Base-by-base conservation (phyloP, 2,113 vertebrate species). In the Lepidothrix coronata region DNA sequence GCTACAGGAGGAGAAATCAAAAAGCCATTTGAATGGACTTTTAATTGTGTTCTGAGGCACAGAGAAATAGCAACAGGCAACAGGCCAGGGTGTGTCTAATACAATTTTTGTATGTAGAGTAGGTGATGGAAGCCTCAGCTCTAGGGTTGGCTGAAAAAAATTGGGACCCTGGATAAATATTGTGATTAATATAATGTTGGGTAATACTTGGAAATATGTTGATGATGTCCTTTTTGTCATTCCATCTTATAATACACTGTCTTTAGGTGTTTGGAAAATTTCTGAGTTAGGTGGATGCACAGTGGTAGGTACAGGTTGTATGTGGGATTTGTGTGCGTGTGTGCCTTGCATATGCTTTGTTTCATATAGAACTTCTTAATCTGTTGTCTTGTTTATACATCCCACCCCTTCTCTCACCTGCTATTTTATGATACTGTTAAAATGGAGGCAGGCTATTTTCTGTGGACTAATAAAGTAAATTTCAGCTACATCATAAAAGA, bases 211-310 rank as follows among this genome's bases (percentile, higher is more conserved):
- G 12, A 85, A 86, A 51, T 57, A 35, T 1, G 13, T n/a, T 43
- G 17, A 54, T 68, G 27, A 65, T 72, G 27, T 8, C 12, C 6
- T 46, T n/a, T 68, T 63, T 75, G 30, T 72, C 18, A 43, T 49
- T 83, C 23, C 12, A n/a, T 28, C 20, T 85, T 37, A 9, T 74
- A n/a, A 44, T 54, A 33, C 14, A 5, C 14, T 59, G 7, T 33
- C 37, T 35, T 3, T 0, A 2, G 8, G 12, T 46, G 14, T 57
- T 61, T 84, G 65, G 43, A 81, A 78, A 74, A 49, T 24, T n/a
- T 43, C 22, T 1, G 4, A 14, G 4, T 68, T 39, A 33, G 2
- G 10, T 76, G 11, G 23, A 39, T 55, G 7, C 0, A 0, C 20
- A 48, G 65, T 13, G 21, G 8, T 49, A 12, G 30, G 18, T 65